phyloP scores from a whole-genome alignment of 2,797 vertebrate species.

The Anabas testudineus region DNA sequence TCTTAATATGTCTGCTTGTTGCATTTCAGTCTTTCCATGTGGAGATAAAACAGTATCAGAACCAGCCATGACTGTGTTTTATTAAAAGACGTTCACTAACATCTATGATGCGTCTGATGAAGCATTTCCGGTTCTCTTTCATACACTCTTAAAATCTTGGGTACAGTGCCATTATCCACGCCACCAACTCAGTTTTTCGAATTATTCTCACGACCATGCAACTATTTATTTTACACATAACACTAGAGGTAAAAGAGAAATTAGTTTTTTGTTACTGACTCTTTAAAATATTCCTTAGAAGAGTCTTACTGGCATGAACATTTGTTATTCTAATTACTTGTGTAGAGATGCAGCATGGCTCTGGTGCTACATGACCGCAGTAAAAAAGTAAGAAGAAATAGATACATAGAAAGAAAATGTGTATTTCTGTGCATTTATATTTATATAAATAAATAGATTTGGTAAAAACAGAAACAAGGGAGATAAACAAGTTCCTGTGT shows the following conservation, averaged over 20 bases:
- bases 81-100: constrained; percentile 27
- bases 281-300: constrained; percentile 15
- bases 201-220: too few relatives aligned
- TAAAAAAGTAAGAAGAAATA: background rate
- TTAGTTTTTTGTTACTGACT: background rate
- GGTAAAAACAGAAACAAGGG: constrained; percentile 18
- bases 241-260: too few relatives aligned
- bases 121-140: constrained; percentile 35
- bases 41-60: constrained; percentile 41
- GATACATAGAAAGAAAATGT: constrained; percentile 6
- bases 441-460: constrained; percentile 1
- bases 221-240: too few relatives aligned
- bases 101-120: constrained; percentile 12
- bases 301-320: background rate
- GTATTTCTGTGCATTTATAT: constrained; percentile 1
- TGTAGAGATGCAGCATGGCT: constrained; percentile 7
- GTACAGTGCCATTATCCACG: constrained; percentile 47
- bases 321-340: constrained; percentile 42
- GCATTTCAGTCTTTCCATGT: constrained; percentile 44
- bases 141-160: constrained; percentile 24
- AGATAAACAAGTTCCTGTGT: constrained; percentile 19
- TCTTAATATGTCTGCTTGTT: constrained; percentile 61
- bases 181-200: constrained; percentile 1
- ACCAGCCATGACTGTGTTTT: constrained; percentile 30
- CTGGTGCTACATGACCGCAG: background rate